Evolutionary conservation across 2,113 vertebrate species (phyloP), one percentile per base, ranked within the genome.

Genomic region (Myrmecophaga tridactyla): DNA sequence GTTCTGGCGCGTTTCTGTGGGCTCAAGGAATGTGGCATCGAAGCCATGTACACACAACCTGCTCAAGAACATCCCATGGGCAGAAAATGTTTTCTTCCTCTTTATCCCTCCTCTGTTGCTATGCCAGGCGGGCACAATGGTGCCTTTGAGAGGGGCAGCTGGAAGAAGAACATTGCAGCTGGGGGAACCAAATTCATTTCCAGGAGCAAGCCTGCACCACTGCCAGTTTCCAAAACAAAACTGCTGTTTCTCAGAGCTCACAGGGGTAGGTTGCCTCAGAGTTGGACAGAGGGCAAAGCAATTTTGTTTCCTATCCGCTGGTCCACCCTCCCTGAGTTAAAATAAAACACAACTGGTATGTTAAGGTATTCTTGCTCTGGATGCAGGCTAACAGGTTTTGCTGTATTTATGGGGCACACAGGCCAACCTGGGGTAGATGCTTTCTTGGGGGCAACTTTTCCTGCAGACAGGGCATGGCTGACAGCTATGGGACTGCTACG

Each of bases 201-300:
- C 98, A 98, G 98, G 98, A 97, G 98, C 94, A 95, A 98, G 73
- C 93, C 86, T 63, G 94, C 90, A 86, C 89, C 0, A 93, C 95
- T 98, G 98, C 98, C 98, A 98, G 98, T 97, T 98, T 98, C 98
- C 98, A 98, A 98, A 98, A 98, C 98, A 98, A 97, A 98, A 98
- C 98, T 96, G 97, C 98, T 95, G 92, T 98, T 98, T 98, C 98
- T 98, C 97, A 94, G 95, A 94, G 43, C 96, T 94, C 93, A 90
- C 92, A 91, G 97, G 96, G 98, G 98, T 98, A 96, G 98, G 98
- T 98, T 98, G 98, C 97, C 98, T 98, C 97, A 97, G 98, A 98
- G 96, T 93, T 11, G 96, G 97, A 98, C 93, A 96, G 96, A 98
- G 96, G 97, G 98, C 93, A 97, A 97, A 97, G 88, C 73, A 60